Conservation (phyloP, 1,140 invertebrate species). For the Hydropsyche tenuis region DNA sequence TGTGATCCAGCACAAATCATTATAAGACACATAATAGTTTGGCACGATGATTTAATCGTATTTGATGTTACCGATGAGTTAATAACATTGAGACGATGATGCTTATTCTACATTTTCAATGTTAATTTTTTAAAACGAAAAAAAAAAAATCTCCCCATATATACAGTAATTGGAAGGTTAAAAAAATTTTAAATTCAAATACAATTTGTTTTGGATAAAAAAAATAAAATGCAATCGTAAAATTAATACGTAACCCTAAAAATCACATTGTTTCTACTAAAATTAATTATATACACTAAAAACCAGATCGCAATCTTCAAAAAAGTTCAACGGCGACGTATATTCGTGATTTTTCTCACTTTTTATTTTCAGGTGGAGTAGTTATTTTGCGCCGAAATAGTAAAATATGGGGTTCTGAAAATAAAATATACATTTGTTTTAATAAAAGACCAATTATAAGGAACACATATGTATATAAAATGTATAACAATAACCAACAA, state of each 20-base stretch:
- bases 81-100: too few species aligned
- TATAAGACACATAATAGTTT: slow-evolving; percentile 45
- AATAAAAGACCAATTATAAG: slow-evolving; percentile 24
- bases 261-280: slow-evolving; percentile 25
- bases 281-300: slow-evolving; percentile 25
- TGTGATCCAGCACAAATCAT: slow-evolving; percentile 33
- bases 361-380: slow-evolving; percentile 59
- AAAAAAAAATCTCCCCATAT: too few species aligned
- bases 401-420: slow-evolving; percentile 73
- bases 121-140: too few species aligned
- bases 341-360: slow-evolving; percentile 47
- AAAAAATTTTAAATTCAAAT: neutral
- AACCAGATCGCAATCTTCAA: slow-evolving; percentile 17
- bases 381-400: slow-evolving; percentile 71
- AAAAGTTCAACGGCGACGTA: neutral
- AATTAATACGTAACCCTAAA: slow-evolving; percentile 34
- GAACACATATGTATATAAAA: neutral
- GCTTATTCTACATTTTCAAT: too few species aligned
- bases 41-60: too few species aligned
- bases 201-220: slow-evolving; percentile 43
- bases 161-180: neutral
- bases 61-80: too few species aligned
- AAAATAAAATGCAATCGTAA: slow-evolving; percentile 52
- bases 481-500: neutral
- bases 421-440: slow-evolving; percentile 33